Conservation (phyloP, 1,140 invertebrate genomes). For the Meloidogyne exigua region DNA sequence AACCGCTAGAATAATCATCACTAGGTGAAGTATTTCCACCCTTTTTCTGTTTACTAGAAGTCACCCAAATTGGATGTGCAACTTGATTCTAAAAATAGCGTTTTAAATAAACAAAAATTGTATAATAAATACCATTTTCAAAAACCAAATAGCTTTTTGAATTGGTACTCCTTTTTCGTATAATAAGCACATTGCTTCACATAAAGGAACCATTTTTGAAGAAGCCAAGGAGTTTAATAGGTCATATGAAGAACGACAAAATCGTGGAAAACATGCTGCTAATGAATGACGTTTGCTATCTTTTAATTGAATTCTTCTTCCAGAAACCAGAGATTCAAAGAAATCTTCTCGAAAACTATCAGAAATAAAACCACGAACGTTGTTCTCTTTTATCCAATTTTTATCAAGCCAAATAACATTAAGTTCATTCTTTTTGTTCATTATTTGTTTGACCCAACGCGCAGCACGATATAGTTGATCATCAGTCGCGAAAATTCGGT, state of each 20-base stretch:
- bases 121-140: slow-evolving; percentile 44
- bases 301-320: slow-evolving; percentile 19
- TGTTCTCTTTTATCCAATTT: slow-evolving; percentile 47
- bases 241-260: slow-evolving; percentile 10
- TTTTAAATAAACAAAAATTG: not conserved
- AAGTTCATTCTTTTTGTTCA: slow-evolving; percentile 42
- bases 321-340: slow-evolving; percentile 42
- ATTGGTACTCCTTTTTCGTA: slow-evolving; percentile 45
- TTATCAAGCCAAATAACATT: slow-evolving; percentile 38
- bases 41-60: slow-evolving; percentile 30
- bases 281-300: slow-evolving; percentile 35
- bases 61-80: slow-evolving; percentile 8
- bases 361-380: slow-evolving; percentile 33
- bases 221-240: slow-evolving; percentile 10
- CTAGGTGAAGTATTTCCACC: slow-evolving; percentile 25
- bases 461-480: slow-evolving; percentile 28
- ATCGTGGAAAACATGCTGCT: slow-evolving; percentile 37
- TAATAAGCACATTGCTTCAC: slow-evolving; percentile 47
- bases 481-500: slow-evolving; percentile 25
- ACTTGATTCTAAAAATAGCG: slow-evolving; percentile 35
- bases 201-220: slow-evolving; percentile 6
- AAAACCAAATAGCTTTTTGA: slow-evolving; percentile 49
- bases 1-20: slow-evolving; percentile 22
- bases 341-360: slow-evolving; percentile 23
- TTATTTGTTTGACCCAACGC: slow-evolving; percentile 31